Evolutionary conservation across 2,797 vertebrate species (phyloP), one percentile per base, ranked within the genome.

Genomic region (Smutsia temminckii): DNA sequence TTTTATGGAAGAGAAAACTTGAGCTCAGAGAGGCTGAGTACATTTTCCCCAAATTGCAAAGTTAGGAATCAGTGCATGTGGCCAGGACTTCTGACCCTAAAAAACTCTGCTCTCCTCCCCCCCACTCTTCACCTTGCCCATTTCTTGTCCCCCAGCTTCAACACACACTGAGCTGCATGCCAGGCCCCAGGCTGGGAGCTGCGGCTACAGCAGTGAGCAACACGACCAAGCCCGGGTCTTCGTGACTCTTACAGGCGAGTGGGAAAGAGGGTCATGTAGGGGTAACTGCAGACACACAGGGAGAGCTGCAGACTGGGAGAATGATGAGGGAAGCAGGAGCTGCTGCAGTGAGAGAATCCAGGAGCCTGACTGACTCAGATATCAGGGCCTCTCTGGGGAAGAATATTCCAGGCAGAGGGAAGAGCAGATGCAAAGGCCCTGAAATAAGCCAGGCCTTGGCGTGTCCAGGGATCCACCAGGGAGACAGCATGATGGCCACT

Each of bases 241-340:
- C 4, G 4, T 0, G 16, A 11, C 32, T 7, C 21, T 20, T 29
- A 18, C 12, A 46, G 89, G 40, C 13, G 7, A 2, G 3, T 2
- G 18, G 37, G 37, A 63, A 34, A 18, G 34, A 71, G 55, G 37
- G 57, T 42, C 53, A 11, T 0, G 11, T 13, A 1, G 8, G 18
- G 57, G 3, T 0, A 12, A 23, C 3, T 0, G 6, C 55, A 46
- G 61, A 11, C 29, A 23, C 4, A 21, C 8, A n/a, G 0, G 17
- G 32, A n/a, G 63, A 17, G 51, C 0, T 49, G 21, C 63, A 51
- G 23, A 55, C 2, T 2, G 14, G 14, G 74, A 6, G 69, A 42
- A 57, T 25, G 0, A 1, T 17, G 55, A 55, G 8, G 17, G 61
- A 16, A 23, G 46, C 27, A 59, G 42, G 7, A 42, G n/a, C 20